Evolutionary conservation across 2,797 vertebrate species (phyloP).

Genomic region (Sebastes vulpes): DNA sequence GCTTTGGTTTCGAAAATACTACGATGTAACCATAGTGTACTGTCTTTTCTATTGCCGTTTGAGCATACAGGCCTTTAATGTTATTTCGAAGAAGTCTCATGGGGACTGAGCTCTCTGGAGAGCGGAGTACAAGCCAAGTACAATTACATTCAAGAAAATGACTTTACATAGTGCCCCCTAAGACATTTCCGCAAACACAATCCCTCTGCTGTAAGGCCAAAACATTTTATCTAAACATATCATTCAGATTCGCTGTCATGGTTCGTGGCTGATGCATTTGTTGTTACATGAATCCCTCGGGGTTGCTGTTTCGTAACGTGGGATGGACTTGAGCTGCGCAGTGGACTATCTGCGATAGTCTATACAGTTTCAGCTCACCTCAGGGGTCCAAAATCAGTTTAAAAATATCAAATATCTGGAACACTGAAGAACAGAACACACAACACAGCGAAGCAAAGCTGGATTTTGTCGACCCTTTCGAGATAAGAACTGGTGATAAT

Average conservation of each 20-base stretch:
- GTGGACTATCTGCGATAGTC: conserved; percentile 50
- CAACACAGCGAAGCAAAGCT: not conserved
- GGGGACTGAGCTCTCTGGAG: conserved; percentile 52
- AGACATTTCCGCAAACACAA: conserved; percentile 49
- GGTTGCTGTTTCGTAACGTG: conserved; percentile 51
- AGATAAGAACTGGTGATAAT: conserved; percentile 1
- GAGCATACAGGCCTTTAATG: conserved; percentile 28
- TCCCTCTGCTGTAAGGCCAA: conserved; percentile 37
- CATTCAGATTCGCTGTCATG: conserved; percentile 52
- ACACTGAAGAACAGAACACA: conserved; percentile 2
- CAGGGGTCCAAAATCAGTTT: not conserved
- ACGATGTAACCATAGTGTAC: not conserved
- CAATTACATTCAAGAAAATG: conserved; percentile 64
- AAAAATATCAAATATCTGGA: conserved; percentile 27
- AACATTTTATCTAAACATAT: conserved; percentile 67
- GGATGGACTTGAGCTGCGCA: not conserved
- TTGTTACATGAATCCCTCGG: conserved; percentile 52
- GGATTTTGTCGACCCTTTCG: not conserved
- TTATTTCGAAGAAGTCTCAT: conserved; percentile 40
- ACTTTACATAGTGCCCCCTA: conserved; percentile 47
- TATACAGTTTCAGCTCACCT: conserved; percentile 40
- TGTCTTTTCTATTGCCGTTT: conserved; percentile 28
- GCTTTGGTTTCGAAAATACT: conserved; percentile 8
- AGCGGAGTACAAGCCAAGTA: conserved; percentile 48
- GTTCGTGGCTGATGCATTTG: conserved; percentile 54